Evolutionary conservation across 2,888 invertebrate species (phyloP).

Genomic region (Meta bourneti): DNA sequence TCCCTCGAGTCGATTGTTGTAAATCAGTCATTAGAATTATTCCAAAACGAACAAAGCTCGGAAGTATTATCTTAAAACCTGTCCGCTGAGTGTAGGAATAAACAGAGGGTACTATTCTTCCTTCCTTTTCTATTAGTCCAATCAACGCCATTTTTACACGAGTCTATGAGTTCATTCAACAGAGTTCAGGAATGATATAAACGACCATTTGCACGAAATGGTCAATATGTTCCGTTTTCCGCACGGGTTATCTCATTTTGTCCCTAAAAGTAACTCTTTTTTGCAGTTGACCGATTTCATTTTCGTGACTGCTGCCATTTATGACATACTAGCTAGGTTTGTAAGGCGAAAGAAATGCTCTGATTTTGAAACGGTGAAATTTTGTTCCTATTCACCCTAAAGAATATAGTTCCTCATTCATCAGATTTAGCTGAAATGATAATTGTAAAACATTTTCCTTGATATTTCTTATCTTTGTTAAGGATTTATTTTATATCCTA

Average conservation of each 20-base stretch:
- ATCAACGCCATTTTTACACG: slow-evolving; percentile 29
- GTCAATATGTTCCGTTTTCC: slow-evolving; percentile 12
- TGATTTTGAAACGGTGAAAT: background rate
- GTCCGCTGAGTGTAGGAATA: background rate
- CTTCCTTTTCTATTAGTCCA: slow-evolving; percentile 23
- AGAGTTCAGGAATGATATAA: slow-evolving; percentile 24
- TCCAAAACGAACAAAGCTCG: slow-evolving; percentile 1
- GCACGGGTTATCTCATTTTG: background rate
- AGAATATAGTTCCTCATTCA: background rate
- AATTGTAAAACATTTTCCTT: background rate
- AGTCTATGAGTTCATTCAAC: background rate
- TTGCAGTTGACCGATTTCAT: background rate
- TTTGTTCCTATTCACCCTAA: no score
- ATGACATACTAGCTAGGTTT: background rate
- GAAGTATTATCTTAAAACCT: background rate
- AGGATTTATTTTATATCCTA: background rate
- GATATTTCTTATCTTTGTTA: background rate
- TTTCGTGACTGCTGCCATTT: slow-evolving; percentile 26
- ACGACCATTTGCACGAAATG: slow-evolving; percentile 27
- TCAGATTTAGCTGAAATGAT: background rate
- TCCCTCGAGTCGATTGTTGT: slow-evolving; percentile 1
- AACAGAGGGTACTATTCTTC: background rate
- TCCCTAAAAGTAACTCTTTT: background rate
- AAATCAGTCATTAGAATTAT: slow-evolving; percentile 9
- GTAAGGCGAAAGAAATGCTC: background rate